Conservation (phyloP, 2,113 vertebrate genomes). For the Eretmochelys imbricata region DNA sequence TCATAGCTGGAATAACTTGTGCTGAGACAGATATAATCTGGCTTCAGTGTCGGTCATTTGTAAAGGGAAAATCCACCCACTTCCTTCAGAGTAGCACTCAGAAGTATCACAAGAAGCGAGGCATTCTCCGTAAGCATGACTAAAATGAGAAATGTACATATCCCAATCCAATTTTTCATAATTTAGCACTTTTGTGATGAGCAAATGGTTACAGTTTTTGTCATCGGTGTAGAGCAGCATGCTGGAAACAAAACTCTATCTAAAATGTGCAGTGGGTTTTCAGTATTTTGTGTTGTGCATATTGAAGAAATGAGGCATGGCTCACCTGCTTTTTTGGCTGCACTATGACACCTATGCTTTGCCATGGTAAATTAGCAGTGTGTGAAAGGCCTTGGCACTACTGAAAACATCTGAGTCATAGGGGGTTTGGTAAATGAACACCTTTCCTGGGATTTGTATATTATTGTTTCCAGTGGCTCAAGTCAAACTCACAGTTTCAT, state of each 20-base stretch:
- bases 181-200: neutral
- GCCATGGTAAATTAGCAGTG: neutral
- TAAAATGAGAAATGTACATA: neutral
- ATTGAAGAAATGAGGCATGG: neutral
- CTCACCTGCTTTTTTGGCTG: neutral
- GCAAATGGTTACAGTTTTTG: neutral
- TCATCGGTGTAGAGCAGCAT: neutral
- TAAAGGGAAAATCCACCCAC: neutral
- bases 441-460: neutral
- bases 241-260: neutral
- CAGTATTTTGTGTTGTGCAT: neutral
- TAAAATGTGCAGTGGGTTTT: neutral
- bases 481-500: neutral
- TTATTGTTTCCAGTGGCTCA: neutral
- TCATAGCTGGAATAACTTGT: conserved; percentile 8
- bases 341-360: neutral
- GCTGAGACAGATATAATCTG: neutral
- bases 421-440: neutral
- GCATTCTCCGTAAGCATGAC: neutral
- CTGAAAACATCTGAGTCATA: neutral
- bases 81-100: neutral
- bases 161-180: neutral
- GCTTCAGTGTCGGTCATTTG: neutral
- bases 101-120: neutral
- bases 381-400: neutral